Evolutionary conservation across 2,113 vertebrate genomes (phyloP).

Genomic region (Morone chrysops): DNA sequence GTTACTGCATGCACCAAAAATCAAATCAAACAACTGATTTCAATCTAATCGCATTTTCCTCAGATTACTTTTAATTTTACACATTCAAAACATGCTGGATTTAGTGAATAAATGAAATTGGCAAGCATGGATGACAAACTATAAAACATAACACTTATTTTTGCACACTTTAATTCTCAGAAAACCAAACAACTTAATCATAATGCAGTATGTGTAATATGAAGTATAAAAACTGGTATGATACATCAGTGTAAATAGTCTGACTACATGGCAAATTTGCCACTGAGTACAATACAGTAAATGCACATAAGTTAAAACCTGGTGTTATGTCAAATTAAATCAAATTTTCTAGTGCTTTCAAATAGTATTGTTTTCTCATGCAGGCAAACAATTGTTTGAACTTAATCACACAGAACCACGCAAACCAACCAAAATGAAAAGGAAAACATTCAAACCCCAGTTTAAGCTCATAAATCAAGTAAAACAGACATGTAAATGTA

Average conservation of each 20-base stretch:
- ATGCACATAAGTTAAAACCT: constrained; percentile 91
- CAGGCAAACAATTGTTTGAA: constrained; percentile 83
- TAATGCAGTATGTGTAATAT: constrained; percentile 88
- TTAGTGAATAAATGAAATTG: constrained; percentile 68
- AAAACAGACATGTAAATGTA: constrained; percentile 75
- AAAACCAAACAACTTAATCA: constrained; percentile 87
- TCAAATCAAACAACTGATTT: constrained; percentile 49
- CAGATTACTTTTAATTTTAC: constrained; percentile 35
- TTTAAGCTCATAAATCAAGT: constrained; percentile 74
- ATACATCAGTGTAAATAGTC: constrained; percentile 93
- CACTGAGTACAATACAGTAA: constrained; percentile 92
- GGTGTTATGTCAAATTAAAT: constrained; percentile 64
- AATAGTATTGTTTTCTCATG: constrained; percentile 85
- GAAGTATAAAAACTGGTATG: constrained; percentile 89
- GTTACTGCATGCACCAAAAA: constrained; percentile 67
- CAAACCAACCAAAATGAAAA: constrained; percentile 64
- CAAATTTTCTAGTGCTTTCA: constrained; percentile 63
- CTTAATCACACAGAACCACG: constrained; percentile 78
- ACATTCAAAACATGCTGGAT: constrained; percentile 72
- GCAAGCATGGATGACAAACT: constrained; percentile 82
- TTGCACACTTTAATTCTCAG: constrained; percentile 86
- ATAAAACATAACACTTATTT: constrained; percentile 73
- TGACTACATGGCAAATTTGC: constrained; percentile 87
- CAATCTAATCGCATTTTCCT: constrained; percentile 23
- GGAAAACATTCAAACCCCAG: constrained; percentile 65